phyloP scores from a whole-genome alignment of 2,888 invertebrate species.

The Drosophila mimetica region DNA sequence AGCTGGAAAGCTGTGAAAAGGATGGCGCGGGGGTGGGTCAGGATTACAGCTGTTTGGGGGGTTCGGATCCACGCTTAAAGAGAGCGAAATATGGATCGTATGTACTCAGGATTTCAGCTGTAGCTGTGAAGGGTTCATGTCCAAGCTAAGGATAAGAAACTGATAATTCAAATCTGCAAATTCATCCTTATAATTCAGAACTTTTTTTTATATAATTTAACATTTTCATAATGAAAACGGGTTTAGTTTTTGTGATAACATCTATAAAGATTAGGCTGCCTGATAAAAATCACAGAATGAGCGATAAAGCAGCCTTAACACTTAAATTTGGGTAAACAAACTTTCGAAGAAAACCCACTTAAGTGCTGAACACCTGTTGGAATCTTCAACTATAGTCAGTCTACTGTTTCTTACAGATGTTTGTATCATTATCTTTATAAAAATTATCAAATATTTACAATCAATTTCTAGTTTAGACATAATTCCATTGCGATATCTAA shows the following conservation, averaged over 20 bases:
- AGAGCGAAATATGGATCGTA: background rate
- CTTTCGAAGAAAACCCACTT: background rate
- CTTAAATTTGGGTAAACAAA: background rate
- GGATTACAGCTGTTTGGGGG: slow-evolving; percentile 14
- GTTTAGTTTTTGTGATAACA: background rate
- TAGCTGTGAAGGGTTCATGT: background rate
- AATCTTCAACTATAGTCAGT: background rate
- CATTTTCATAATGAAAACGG: background rate
- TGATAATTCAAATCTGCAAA: background rate
- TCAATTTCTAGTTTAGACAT: no score
- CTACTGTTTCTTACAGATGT: background rate
- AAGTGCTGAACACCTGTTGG: slow-evolving; percentile 2
- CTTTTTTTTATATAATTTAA: background rate
- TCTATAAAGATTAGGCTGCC: background rate
- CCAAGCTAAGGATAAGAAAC: background rate
- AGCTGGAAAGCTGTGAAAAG: background rate
- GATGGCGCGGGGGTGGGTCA: background rate
- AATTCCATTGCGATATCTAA: no score
- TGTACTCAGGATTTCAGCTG: background rate
- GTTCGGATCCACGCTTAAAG: background rate
- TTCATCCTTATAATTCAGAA: background rate
- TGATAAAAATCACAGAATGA: slow-evolving; percentile 5
- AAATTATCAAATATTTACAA: background rate
- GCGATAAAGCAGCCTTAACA: background rate
- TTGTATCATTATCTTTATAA: background rate